Evolutionary conservation across 2,113 vertebrate species (phyloP).

Genomic region (Andinoacara biseriatus): DNA sequence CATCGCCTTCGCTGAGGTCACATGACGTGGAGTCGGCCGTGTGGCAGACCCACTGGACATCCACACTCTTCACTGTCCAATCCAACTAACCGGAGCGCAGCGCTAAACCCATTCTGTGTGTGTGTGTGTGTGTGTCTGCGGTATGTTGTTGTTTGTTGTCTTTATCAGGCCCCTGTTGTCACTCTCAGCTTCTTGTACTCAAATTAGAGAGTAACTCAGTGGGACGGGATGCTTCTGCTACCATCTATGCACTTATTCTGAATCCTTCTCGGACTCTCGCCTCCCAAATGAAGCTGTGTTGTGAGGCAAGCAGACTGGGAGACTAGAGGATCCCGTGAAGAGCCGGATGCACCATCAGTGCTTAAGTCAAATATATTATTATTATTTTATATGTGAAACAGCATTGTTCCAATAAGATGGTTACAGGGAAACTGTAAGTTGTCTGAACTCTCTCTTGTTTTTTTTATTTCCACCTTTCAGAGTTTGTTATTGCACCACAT

Average conservation of each 20-base stretch:
- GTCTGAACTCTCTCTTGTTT: neutral
- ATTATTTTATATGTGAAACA: neutral
- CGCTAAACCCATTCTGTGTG: conserved; percentile 55
- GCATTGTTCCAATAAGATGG: neutral
- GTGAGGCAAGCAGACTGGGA: neutral
- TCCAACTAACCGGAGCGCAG: conserved; percentile 81
- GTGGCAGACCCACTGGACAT: conserved; percentile 92
- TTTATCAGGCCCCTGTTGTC: conserved; percentile 14
- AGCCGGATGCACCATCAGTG: conserved; percentile 1
- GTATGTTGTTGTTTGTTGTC: conserved; percentile 58
- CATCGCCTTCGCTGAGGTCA: conserved; percentile 98
- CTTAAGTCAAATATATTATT: neutral
- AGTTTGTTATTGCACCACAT: neutral
- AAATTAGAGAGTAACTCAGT: neutral
- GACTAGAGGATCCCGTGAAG: neutral
- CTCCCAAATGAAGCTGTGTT: conserved; percentile 1
- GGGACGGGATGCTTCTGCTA: conserved; percentile 37
- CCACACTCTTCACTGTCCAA: conserved; percentile 91
- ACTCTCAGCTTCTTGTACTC: conserved; percentile 29
- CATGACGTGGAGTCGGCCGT: conserved; percentile 93
- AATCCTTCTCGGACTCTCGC: conserved; percentile 3
- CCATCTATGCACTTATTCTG: conserved; percentile 67
- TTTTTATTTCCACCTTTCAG: neutral
- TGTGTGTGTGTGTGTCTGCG: conserved; percentile 53
- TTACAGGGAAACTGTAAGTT: neutral